A percentile compares a stretch with the other conserved stretches of the same genome.
Evolutionary conservation across 2,888 invertebrate species (phyloP).

Genomic region (Acronicta alni): DNA sequence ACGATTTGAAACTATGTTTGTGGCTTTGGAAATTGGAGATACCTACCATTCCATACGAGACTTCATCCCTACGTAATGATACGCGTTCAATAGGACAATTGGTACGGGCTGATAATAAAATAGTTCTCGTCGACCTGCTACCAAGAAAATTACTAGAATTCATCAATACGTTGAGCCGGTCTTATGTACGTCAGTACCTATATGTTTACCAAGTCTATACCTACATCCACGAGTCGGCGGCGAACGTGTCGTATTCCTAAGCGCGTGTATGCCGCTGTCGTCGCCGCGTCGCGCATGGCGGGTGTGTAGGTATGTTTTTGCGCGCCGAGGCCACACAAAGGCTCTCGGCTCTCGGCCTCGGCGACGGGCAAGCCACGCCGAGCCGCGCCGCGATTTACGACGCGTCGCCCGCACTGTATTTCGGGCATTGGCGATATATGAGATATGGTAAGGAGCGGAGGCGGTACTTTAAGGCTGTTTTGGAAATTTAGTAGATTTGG

Average conservation of each 20-base stretch:
- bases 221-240: conserved; percentile 31
- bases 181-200: conserved; percentile 8
- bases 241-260: conserved; percentile 43
- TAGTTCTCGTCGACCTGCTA: neutral
- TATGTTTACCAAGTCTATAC: conserved; percentile 39
- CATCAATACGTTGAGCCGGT: neutral
- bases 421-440: conserved; percentile 82
- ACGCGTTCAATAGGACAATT: no score
- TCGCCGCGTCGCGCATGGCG: conserved; percentile 8
- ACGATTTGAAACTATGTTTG: no score
- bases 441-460: conserved; percentile 63
- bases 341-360: conserved; percentile 68
- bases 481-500: neutral
- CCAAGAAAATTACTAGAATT: neutral
- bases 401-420: conserved; percentile 88
- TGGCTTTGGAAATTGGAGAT: no score
- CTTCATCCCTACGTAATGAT: no score
- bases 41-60: no score
- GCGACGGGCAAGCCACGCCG: conserved; percentile 60
- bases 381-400: conserved; percentile 90
- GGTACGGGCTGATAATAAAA: neutral
- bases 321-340: conserved; percentile 80
- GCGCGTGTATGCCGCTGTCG: conserved; percentile 24
- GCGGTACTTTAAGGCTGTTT: conserved; percentile 59
- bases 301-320: conserved; percentile 66